Evolutionary conservation across 1,140 invertebrate species (phyloP), one percentile per base, ranked within the genome.

Genomic region (Drosophila athabasca): DNA sequence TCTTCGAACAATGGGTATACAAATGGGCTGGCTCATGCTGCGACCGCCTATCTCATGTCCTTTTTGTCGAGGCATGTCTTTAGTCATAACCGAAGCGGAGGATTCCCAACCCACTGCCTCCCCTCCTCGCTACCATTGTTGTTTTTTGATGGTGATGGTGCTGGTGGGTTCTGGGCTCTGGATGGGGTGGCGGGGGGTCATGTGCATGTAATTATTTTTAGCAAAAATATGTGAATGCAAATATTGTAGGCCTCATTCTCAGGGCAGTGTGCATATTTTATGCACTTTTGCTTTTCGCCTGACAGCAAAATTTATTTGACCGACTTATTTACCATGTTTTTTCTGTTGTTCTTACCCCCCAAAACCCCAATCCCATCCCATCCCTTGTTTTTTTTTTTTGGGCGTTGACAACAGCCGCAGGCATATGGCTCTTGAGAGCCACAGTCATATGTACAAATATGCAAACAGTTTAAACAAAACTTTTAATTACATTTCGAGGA

Each of bases 191-290:
- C 53, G 66, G 71, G 68, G 70, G 82, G 74, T 57, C 83, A 87
- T 82, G 70, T 87, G 83, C 82, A 87, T 87, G 78, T 87, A 87
- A 87, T 87, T 87, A 87, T 87, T 85, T 39, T 84, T 75, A 71
- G 53, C 69, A 83, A 76, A 84, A 82, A 82, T 87, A 82, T 83
- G 77, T 88, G 62, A 79, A 88, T 88, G 79, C 83, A 87, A 88
- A 82, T 85, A 87, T 69, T 81, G 60, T 82, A 76, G 75, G 75
- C 82, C 70, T 78, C 82, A 62, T 74, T 69, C 51, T 35, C 71
- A 74, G 50, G 52, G 43, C 39, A 64, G 49, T 43, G 41, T 75
- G 51, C 55, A 85, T 85, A 78, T 68, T 82, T 85, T 67, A 85
- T 87, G 82, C 78, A 87, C 82, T 82, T 87, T 85, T 87, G 73